A percentile compares a stretch with the other conserved stretches of the same genome.
Conservation (phyloP, 2,797 vertebrate genomes). For the Limnodromus scolopaceus region DNA sequence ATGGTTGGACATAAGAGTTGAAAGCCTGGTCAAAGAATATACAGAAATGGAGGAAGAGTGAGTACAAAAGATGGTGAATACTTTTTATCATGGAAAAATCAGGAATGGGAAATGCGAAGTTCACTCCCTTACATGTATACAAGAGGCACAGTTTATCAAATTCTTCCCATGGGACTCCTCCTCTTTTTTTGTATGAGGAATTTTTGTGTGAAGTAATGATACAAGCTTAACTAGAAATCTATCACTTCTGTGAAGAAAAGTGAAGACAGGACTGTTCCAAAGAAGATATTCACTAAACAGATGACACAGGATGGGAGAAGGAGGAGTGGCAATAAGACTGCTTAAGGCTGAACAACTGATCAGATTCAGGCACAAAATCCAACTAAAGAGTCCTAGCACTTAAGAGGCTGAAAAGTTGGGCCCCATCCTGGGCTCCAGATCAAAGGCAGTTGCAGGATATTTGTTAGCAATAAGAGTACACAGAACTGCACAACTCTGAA, state of each 20-base stretch:
- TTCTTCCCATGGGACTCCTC: not conserved
- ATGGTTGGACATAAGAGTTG: not conserved
- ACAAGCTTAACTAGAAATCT: not conserved
- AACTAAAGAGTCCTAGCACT: not conserved
- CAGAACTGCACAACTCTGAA: not conserved
- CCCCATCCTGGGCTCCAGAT: not conserved
- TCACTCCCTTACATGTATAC: not conserved
- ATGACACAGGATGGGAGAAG: not conserved
- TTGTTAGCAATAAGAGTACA: not conserved
- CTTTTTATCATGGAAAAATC: not conserved
- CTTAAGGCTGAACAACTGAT: not conserved
- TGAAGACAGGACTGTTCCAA: not conserved
- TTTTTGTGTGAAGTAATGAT: not conserved
- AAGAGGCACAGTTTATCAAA: not conserved
- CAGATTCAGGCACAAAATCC: not conserved
- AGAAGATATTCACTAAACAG: not conserved
- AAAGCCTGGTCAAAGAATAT: not conserved
- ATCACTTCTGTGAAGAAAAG: not conserved
- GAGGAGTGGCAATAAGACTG: not conserved
- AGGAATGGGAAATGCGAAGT: not conserved
- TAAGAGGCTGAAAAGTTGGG: not conserved
- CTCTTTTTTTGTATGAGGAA: not conserved
- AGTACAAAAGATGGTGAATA: not conserved
- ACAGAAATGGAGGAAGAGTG: rapidly evolving
- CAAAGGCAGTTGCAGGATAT: not conserved